phyloP scores from a whole-genome alignment of 2,113 vertebrate species.

The Malaclemys terrapin region DNA sequence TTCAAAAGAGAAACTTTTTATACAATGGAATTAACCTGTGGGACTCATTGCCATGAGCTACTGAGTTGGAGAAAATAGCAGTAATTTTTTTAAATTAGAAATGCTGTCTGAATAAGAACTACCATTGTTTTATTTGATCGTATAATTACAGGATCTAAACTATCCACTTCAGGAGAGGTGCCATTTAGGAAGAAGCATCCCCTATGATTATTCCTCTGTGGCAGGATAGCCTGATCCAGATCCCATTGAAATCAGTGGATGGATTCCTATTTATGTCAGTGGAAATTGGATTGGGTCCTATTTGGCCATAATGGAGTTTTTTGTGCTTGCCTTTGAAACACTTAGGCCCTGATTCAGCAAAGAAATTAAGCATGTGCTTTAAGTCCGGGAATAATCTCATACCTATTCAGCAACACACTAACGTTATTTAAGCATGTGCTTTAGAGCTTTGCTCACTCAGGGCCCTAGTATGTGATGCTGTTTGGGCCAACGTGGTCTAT shows the following conservation, averaged over 20 bases:
- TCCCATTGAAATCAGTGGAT: neutral
- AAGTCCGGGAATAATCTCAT: neutral
- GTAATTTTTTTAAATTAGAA: neutral
- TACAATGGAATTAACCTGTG: neutral
- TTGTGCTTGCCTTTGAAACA: neutral
- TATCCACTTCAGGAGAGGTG: neutral
- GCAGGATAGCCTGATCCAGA: neutral
- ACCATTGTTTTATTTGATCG: rapidly evolving
- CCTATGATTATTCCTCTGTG: neutral
- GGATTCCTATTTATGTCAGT: neutral
- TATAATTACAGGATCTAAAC: neutral
- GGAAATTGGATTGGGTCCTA: neutral
- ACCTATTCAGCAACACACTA: neutral
- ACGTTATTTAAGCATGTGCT: neutral
- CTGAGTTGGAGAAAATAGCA: neutral
- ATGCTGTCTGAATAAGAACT: neutral
- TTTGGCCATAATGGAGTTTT: neutral
- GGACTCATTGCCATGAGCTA: neutral
- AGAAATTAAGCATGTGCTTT: too few species aligned
- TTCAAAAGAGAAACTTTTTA: neutral
- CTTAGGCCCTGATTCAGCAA: too few species aligned
- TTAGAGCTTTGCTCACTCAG: neutral
- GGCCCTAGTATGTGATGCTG: neutral
- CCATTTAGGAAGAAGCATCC: neutral
- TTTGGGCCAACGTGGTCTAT: neutral